Base-by-base conservation (phyloP, 1,140 invertebrate genomes). In the Penaeus vannamei region DNA sequence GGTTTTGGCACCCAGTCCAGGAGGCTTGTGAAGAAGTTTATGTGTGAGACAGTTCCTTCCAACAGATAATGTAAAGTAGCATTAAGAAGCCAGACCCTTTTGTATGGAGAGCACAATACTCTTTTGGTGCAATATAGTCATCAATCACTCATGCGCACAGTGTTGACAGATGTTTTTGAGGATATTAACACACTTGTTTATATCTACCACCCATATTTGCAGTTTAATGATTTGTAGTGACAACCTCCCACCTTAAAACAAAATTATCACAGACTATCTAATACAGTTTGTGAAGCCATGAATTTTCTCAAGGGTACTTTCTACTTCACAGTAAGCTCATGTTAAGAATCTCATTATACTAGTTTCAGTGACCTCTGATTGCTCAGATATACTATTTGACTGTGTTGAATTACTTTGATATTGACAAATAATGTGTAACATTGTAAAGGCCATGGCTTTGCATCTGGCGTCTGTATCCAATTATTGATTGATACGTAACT, bases 61-160 rank as follows among this genome's bases (percentile, higher is more conserved):
- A 66, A 77, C 42, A 69, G 79, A 82, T 82, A 82, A 69, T 82
- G 86, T 82, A 81, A 82, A 87, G 61, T 80, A 64, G 76, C 62
- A 79, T 79, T 80, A 86, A 79, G 72, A 80, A 86, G 76, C 81
- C 59, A 72, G 80, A 62, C 80, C 79, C 79, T 87, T 83, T 83
- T 83, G 72, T 87, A 87, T 87, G 80, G 86, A 87, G 79, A 80
- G 86, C 86, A 87, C 86, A 83, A 87, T 87, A 81, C 79, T 85
- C 79, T 83, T 82, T 87, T 76, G 87, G 87, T 89, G 87, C 87
- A 89, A 89, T 89, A 89, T 84, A 76, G 59, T 85, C 79, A 83
- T 81, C 79, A 80, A 87, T 64, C 42, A 66, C 82, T 87, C 80
- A 87, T 66, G 86, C 86, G 85, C 85, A 86, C 85, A 86, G 85